Evolutionary conservation across 2,888 invertebrate species (phyloP).

Genomic region (Acrobasis suavella): DNA sequence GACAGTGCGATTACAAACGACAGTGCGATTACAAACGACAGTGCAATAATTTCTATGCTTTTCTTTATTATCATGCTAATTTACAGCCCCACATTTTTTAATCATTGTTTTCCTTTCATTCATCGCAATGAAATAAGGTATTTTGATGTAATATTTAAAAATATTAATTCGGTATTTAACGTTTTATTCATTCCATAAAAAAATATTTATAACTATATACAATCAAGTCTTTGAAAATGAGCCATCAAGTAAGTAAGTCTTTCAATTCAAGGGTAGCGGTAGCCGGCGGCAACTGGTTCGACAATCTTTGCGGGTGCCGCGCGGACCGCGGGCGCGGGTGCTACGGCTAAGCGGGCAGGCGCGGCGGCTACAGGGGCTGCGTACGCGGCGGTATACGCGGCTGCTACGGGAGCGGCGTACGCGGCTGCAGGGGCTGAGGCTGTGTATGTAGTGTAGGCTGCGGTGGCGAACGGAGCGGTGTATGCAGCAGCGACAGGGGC

Average conservation of each 20-base stretch:
- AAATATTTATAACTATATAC: slow-evolving; percentile 61
- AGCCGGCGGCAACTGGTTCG: slow-evolving; percentile 68
- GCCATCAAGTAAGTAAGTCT: slow-evolving; percentile 47
- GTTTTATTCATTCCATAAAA: slow-evolving; percentile 39
- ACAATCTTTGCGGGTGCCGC: slow-evolving; percentile 85
- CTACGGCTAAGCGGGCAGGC: slow-evolving; percentile 83
- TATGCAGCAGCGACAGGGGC: slow-evolving; percentile 37
- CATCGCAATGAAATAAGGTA: too few relatives aligned
- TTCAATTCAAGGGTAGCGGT: slow-evolving; percentile 63
- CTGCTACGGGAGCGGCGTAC: slow-evolving; percentile 39
- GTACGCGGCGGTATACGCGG: slow-evolving; percentile 42
- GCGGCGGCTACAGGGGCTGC: slow-evolving; percentile 41
- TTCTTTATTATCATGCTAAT: too few relatives aligned
- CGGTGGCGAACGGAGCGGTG: slow-evolving; percentile 34
- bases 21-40: too few relatives aligned
- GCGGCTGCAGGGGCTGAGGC: slow-evolving; percentile 39
- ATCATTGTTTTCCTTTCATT: too few relatives aligned
- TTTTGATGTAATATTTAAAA: not conserved
- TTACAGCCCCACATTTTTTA: too few relatives aligned
- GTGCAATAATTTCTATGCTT: too few relatives aligned
- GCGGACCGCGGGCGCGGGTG: slow-evolving; percentile 83
- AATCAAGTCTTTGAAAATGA: slow-evolving; percentile 66
- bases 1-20: too few relatives aligned
- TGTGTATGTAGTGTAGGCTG: slow-evolving; percentile 33
- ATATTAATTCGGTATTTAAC: not conserved